Percentiles rank a stretch among this genome's conserved stretches.
phyloP scores from a whole-genome alignment of 2,113 vertebrate genomes.

The Chlorocebus sabaeus region DNA sequence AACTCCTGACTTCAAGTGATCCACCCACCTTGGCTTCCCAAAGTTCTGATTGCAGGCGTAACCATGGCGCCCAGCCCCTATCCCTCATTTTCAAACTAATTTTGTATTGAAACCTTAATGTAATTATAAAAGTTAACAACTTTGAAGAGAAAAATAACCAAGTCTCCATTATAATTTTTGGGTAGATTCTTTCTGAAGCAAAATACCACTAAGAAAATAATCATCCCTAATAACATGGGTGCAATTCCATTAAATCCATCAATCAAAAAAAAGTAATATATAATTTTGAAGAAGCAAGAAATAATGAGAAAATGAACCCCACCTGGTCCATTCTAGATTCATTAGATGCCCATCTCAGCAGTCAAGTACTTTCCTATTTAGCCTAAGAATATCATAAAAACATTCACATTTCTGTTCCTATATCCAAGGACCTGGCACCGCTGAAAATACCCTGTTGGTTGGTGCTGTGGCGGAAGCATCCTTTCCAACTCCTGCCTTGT shows the following conservation, averaged over 20 bases:
- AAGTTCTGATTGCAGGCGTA: too few relatives aligned
- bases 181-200: constrained; percentile 60
- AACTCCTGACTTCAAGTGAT: too few relatives aligned
- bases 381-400: not conserved
- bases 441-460: not conserved
- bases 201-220: constrained; percentile 62
- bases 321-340: not conserved
- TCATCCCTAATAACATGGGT: constrained; percentile 49
- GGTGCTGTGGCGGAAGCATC: not conserved
- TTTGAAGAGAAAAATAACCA: constrained; percentile 75
- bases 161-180: constrained; percentile 52
- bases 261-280: not conserved
- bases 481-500: not conserved
- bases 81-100: constrained; percentile 48
- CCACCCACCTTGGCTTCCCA: too few relatives aligned
- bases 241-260: constrained; percentile 43
- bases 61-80: not conserved
- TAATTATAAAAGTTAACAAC: constrained; percentile 78
- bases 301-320: constrained; percentile 8
- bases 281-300: constrained; percentile 44
- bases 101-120: constrained; percentile 75
- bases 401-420: not conserved
- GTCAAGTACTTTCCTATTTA: not conserved
- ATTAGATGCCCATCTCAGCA: not conserved
- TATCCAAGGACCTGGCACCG: not conserved